phyloP scores from a whole-genome alignment of 2,888 invertebrate species.

The Notodonta ziczac region DNA sequence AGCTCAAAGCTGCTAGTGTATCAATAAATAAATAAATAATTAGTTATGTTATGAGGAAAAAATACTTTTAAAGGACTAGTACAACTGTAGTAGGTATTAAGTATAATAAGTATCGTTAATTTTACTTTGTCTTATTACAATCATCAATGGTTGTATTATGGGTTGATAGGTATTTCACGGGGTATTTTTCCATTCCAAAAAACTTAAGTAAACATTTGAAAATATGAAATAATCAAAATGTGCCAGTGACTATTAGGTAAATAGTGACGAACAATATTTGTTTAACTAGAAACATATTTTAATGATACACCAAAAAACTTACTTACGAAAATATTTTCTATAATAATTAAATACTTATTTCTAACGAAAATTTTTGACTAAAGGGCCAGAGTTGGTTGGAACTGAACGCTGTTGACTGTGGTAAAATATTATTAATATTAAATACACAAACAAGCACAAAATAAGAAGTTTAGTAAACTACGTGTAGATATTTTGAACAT shows the following conservation, averaged over 20 bases:
- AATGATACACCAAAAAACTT: conserved; percentile 59
- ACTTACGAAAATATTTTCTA: conserved; percentile 51
- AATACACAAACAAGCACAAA: conserved; percentile 59
- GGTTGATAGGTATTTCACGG: not conserved
- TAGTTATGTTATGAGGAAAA: too few species aligned
- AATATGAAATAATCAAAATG: conserved; percentile 47
- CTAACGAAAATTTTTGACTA: conserved; percentile 79
- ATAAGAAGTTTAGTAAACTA: conserved; percentile 30
- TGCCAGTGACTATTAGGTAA: conserved; percentile 57
- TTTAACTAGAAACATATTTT: conserved; percentile 39
- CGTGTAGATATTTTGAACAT: conserved; percentile 30
- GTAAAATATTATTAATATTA: conserved; percentile 36
- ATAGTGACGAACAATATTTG: conserved; percentile 47
- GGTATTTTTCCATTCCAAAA: conserved; percentile 36
- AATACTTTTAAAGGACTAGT: too few species aligned
- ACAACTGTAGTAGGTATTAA: too few species aligned
- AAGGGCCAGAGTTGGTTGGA: conserved; percentile 79
- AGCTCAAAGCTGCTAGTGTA: too few species aligned
- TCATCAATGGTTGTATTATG: not conserved
- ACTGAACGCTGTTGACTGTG: conserved; percentile 41
- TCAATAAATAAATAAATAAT: too few species aligned
- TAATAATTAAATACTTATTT: conserved; percentile 73
- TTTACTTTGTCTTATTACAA: too few species aligned
- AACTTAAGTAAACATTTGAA: conserved; percentile 32
- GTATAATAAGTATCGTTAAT: too few species aligned